Evolutionary conservation across 2,888 invertebrate genomes (phyloP), one percentile per base, ranked within the genome.

Genomic region (Diadegma fenestrale): DNA sequence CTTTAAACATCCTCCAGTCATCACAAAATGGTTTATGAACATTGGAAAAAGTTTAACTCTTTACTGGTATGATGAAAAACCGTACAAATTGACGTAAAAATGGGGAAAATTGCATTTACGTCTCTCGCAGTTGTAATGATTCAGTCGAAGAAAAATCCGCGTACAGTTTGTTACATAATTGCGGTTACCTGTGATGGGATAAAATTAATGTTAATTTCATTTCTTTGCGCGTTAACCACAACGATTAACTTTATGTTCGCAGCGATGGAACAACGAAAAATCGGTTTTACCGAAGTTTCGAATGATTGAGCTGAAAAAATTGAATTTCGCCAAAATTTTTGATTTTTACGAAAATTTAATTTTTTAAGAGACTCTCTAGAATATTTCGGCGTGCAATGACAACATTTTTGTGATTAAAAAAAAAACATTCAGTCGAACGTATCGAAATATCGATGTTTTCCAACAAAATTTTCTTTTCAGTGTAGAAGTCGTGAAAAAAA

Each of bases 1-100:
- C 48, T 45, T 30, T 48, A 69, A 69, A 69, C 45, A 69, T 48
- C 26, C 30, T 30, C n/a, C 48, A 69, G 30, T 43, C 30, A 30
- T 17, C 26, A 19, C 30, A 48, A 69, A 30, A 48, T 69, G 8
- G 48, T 69, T 63, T 61, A 10, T 61, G 26, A 5, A 26, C 30
- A n/a, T 14, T 63, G 17, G 17, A n/a, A 22, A n/a, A 10, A n/a
- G 33, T n/a, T 22, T 10, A 69, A 8, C 37, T 37, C 5, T 6
- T 22, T 37, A 12, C 43, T 22, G 43, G 41, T 43, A 14, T 22
- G 14, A 14, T 17, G 66, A 43, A 66, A 45, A 45, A 68, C 43
- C 33, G 66, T 68, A 43, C 41, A 45, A 7, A 68, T 19, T 26
- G 12, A 33, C 33, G 10, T n/a, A n/a, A 45, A 69, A 48, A n/a